Base-by-base conservation (phyloP, 2,797 vertebrate species). In the Spinus pinus region DNA sequence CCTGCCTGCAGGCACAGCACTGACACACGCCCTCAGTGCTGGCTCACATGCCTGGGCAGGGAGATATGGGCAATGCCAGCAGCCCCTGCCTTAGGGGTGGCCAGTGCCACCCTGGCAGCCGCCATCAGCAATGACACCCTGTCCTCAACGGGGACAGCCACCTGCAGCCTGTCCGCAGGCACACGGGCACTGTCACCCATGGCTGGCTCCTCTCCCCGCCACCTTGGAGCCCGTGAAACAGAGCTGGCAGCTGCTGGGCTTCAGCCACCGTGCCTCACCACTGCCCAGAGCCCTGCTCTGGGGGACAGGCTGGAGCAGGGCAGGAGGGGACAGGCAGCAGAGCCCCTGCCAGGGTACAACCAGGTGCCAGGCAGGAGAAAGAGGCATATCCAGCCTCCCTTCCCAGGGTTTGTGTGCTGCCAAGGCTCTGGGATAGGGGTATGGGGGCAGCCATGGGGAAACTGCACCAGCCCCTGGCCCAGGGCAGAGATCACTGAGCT, bases 271-370 rank as follows among this genome's bases (percentile, higher is more conserved):
- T 5, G 5, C 35, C 39, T 58, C 70, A 74, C 2, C 5, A 13
- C 22, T 79, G 70, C 53, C 67, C 16, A 5, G 6, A 30, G 73
- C 69, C 23, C 66, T 0, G 0, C 50, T 58, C 12, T 0, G 0
- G 7, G 70, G 33, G 15, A 35, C 60, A 47, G 69, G 70, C 69
- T 37, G 49, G 39, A 53, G 50, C 51, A 31, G 54, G n/a, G 67
- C 82, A 84, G 54, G 41, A 67, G 30, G 15, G 10, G 25, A 1
- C 42, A 65, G 70, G 28, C 47, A 79, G 64, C n/a, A 46, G 50
- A 4, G 12, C 20, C 28, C 13, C 25, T 2, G 3, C 18, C 23
- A 46, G 30, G 44, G 44, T 27, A 64, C 37, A 66, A 3, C 17
- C 9, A 6, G 39, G 35, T 58, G 79, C 47, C 71, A 6, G 64